A percentile compares a stretch with the other conserved stretches of the same genome.
phyloP scores from a whole-genome alignment of 2,113 vertebrate genomes.

The Gobio gobio region DNA sequence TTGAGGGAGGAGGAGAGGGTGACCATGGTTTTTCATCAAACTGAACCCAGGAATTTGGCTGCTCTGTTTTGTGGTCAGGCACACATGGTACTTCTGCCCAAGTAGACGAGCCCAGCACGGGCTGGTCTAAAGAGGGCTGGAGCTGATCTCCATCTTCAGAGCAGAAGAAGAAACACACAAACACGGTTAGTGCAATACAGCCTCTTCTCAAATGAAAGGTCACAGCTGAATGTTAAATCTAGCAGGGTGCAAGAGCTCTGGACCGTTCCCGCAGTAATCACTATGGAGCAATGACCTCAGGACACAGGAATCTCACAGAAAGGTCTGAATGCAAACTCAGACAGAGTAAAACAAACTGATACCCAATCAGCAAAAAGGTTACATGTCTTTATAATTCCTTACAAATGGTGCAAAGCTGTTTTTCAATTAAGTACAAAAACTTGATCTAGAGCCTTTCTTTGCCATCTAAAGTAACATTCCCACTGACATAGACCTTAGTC shows the following conservation, averaged over 20 bases:
- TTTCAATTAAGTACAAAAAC: background rate
- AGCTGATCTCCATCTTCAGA: constrained; percentile 37
- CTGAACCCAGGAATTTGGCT: constrained; percentile 54
- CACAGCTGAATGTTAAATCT: constrained; percentile 40
- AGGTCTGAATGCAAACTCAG: constrained; percentile 32
- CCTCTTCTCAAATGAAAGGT: constrained; percentile 8
- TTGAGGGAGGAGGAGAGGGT: constrained; percentile 36
- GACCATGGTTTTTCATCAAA: constrained; percentile 60
- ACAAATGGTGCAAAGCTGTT: background rate
- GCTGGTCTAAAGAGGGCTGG: constrained; percentile 6
- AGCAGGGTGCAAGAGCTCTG: constrained; percentile 14
- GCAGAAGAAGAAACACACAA: background rate
- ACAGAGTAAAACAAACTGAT: background rate
- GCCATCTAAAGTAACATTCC: background rate
- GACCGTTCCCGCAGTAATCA: background rate
- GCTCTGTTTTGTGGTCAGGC: constrained; percentile 32
- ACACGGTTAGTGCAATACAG: constrained; percentile 1
- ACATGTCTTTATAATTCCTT: constrained; percentile 1
- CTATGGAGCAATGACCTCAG: constrained; percentile 23
- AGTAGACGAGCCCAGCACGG: background rate
- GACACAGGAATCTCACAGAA: constrained; percentile 47
- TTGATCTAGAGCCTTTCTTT: background rate
- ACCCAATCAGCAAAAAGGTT: background rate
- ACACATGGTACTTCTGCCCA: constrained; percentile 15
- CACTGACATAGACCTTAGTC: background rate